These are phyloP conservation scores for Micropterix aruncella DNA, from an alignment of 2,888 invertebrate genomes.

Conservation along the genomic window DNA sequence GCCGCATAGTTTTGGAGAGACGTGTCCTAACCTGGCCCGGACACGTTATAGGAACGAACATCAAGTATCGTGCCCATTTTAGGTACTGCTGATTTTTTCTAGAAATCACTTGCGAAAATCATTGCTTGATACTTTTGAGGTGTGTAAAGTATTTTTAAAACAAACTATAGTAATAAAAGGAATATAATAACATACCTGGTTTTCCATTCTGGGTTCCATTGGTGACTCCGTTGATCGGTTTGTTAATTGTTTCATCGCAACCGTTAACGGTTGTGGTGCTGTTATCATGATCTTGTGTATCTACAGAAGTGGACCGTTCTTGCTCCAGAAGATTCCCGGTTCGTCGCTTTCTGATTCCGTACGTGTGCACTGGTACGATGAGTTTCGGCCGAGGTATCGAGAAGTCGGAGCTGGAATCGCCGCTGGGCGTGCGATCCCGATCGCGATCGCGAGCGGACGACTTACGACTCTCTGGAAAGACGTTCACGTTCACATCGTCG, in stretches of 20 bases:
- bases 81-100: no score
- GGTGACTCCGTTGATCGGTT: background rate
- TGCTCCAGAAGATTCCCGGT: slow-evolving; percentile 52
- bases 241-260: no score
- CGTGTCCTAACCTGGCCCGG: no score
- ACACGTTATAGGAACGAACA: no score
- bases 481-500: slow-evolving; percentile 25
- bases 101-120: no score
- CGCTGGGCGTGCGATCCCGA: slow-evolving; percentile 35
- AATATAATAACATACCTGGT: background rate
- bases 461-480: slow-evolving; percentile 19
- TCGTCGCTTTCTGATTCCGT: slow-evolving; percentile 62
- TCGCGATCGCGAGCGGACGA: slow-evolving; percentile 12
- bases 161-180: background rate
- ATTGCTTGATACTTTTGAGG: no score
- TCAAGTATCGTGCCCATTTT: no score
- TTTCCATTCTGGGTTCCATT: background rate
- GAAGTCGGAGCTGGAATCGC: slow-evolving; percentile 49
- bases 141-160: no score
- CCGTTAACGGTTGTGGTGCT: no score
- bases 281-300: background rate
- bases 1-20: no score
- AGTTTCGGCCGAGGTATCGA: slow-evolving; percentile 74
- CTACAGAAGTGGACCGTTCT: background rate
- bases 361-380: slow-evolving; percentile 80